These are phyloP conservation scores for Erebia palarica DNA, from an alignment of 2,888 invertebrate genomes.

Conservation along the genomic window DNA sequence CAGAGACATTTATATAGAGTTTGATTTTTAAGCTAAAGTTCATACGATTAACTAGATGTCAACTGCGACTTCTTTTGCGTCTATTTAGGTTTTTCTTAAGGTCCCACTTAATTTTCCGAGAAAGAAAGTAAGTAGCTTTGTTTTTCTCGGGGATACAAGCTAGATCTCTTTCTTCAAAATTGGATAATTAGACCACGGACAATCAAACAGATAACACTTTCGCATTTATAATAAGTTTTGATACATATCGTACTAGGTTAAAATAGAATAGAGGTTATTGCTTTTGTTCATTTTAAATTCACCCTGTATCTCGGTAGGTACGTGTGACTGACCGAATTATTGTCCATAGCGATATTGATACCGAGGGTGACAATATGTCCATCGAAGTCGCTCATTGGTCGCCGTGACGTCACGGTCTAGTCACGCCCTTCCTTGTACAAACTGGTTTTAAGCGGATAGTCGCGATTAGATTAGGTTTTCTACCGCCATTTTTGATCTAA, in stretches of 20 bases:
- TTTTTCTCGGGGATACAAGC: too few relatives aligned
- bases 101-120: too few relatives aligned
- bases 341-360: slow-evolving; percentile 30
- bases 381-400: slow-evolving; percentile 60
- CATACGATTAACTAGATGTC: too few relatives aligned
- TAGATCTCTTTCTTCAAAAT: too few relatives aligned
- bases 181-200: too few relatives aligned
- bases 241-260: neutral
- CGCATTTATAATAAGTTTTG: too few relatives aligned
- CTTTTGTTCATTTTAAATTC: neutral
- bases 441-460: slow-evolving; percentile 57
- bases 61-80: too few relatives aligned
- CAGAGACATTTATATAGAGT: too few relatives aligned
- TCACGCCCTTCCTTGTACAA: slow-evolving; percentile 63
- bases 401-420: slow-evolving; percentile 66
- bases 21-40: too few relatives aligned
- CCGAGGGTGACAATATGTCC: slow-evolving; percentile 67
- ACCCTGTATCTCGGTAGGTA: slow-evolving; percentile 3
- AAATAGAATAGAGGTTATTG: neutral
- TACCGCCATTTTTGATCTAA: neutral
- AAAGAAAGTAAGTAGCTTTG: too few relatives aligned
- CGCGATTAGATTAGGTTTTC: slow-evolving; percentile 20
- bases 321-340: slow-evolving; percentile 17
- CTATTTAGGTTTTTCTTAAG: too few relatives aligned
- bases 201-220: too few relatives aligned